Percentiles rank a stretch among this genome's conserved stretches.
Conservation (phyloP, 2,888 invertebrate species). For the Epicampocera succincta region DNA sequence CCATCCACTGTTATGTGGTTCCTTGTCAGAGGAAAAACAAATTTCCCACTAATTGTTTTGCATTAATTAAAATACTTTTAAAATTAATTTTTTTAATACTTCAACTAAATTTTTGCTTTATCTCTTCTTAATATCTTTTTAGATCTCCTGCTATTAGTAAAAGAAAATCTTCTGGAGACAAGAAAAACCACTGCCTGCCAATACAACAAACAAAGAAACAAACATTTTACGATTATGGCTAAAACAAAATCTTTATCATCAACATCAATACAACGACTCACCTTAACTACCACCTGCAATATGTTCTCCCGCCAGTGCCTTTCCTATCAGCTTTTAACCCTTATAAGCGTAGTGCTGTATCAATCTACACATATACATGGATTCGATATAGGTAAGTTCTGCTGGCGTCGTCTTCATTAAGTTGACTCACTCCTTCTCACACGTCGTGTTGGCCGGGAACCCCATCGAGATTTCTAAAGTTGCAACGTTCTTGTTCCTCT, state of each 20-base stretch:
- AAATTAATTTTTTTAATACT: constrained; percentile 36
- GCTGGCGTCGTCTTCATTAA: not conserved
- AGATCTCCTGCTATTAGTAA: constrained; percentile 68
- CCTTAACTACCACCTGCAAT: constrained; percentile 69
- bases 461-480: constrained; percentile 50
- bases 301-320: constrained; percentile 80
- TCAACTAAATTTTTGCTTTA: constrained; percentile 42
- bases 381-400: constrained; percentile 78
- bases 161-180: constrained; percentile 34
- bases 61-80: constrained; percentile 45
- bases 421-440: not conserved
- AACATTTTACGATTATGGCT: constrained; percentile 60
- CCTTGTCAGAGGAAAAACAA: constrained; percentile 10
- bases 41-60: constrained; percentile 48
- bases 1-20: constrained; percentile 34
- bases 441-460: constrained; percentile 1
- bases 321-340: constrained; percentile 73
- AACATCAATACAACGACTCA: constrained; percentile 66
- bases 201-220: constrained; percentile 14
- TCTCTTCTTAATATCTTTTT: constrained; percentile 52
- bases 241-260: constrained; percentile 68
- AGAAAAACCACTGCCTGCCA: constrained; percentile 66
- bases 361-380: constrained; percentile 74
- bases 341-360: constrained; percentile 74
- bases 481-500: constrained; percentile 42